Evolutionary conservation across 2,113 vertebrate species (phyloP).

Genomic region (Trinectes maculatus): DNA sequence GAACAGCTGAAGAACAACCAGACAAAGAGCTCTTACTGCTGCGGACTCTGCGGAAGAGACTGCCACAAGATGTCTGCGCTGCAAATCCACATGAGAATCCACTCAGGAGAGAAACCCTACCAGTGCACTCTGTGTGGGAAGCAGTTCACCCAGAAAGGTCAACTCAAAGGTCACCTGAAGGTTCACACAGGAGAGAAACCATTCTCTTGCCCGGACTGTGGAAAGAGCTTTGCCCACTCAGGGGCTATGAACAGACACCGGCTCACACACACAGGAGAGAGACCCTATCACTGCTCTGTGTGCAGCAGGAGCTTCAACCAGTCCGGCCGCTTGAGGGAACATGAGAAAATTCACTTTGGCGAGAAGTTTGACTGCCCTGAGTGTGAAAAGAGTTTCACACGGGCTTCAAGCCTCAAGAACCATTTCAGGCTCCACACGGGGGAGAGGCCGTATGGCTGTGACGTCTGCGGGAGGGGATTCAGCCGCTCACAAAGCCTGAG

Average conservation of each 20-base stretch:
- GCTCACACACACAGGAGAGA: conserved; percentile 75
- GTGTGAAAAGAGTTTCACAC: conserved; percentile 77
- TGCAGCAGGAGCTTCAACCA: conserved; percentile 83
- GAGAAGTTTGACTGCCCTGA: conserved; percentile 77
- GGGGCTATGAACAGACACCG: conserved; percentile 77
- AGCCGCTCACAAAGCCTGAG: conserved; percentile 72
- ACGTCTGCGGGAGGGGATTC: conserved; percentile 74
- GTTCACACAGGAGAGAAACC: conserved; percentile 77
- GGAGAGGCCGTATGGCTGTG: conserved; percentile 76
- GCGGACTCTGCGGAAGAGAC: conserved; percentile 76
- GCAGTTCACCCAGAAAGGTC: conserved; percentile 76
- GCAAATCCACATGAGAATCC: conserved; percentile 76
- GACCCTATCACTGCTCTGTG: conserved; percentile 78
- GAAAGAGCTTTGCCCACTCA: conserved; percentile 74
- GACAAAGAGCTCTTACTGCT: conserved; percentile 71
- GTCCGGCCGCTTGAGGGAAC: conserved; percentile 78
- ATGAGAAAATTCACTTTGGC: conserved; percentile 82
- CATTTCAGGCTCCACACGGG: conserved; percentile 83
- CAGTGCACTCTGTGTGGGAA: conserved; percentile 74
- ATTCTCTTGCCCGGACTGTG: conserved; percentile 74
- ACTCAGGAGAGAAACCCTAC: conserved; percentile 75
- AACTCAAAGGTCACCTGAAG: conserved; percentile 76
- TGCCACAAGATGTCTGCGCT: conserved; percentile 77
- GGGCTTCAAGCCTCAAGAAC: conserved; percentile 82
- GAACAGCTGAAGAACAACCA: conserved; percentile 5